These are phyloP conservation scores for Melipona beecheii DNA, from an alignment of 2,888 invertebrate genomes.

Conservation along the genomic window DNA sequence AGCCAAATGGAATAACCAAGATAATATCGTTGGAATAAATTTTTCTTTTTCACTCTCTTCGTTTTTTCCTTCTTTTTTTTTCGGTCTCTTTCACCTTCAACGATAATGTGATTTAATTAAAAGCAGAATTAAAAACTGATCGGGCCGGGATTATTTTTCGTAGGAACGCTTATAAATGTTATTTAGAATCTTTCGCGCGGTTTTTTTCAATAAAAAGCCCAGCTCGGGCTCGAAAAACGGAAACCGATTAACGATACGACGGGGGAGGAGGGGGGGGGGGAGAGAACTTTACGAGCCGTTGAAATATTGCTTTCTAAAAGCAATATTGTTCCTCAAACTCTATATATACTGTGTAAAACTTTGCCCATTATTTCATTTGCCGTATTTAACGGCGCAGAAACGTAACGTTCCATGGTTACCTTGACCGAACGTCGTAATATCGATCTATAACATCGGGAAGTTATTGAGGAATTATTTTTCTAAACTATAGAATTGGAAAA, in stretches of 20 bases:
- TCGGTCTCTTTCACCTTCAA: neutral
- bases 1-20: neutral
- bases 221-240: constrained; percentile 35
- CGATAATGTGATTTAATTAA: constrained; percentile 15
- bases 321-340: constrained; percentile 47
- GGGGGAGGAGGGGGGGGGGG: neutral
- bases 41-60: neutral
- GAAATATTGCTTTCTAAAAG: constrained; percentile 56
- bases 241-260: constrained; percentile 56
- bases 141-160: neutral
- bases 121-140: neutral
- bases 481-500: no score
- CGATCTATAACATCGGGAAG: neutral
- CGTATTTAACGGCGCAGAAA: constrained; percentile 33
- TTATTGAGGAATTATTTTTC: neutral
- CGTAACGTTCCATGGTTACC: constrained; percentile 16
- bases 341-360: constrained; percentile 41
- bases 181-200: constrained; percentile 27
- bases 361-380: constrained; percentile 52
- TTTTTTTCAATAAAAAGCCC: constrained; percentile 27
- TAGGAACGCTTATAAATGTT: constrained; percentile 26
- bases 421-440: constrained; percentile 4
- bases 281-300: constrained; percentile 46
- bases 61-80: no score
- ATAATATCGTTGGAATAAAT: neutral